Base-by-base conservation (phyloP, 1,140 invertebrate species). In the Pinna nobilis region DNA sequence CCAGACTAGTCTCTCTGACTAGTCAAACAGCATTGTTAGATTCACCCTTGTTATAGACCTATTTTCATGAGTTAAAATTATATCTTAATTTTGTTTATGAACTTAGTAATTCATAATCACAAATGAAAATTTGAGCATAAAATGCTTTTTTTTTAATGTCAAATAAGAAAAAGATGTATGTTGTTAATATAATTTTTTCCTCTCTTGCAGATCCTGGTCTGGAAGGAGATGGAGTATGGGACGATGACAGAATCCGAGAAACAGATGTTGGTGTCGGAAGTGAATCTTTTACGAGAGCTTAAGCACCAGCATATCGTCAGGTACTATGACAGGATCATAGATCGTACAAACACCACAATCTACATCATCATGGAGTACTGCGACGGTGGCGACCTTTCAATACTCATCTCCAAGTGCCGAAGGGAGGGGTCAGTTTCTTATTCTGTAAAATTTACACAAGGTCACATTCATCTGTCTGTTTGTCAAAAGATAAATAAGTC, bases 321-420 rank as follows among this genome's bases (percentile, higher is more conserved):
- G 18, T 89, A 89, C 70, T 82, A 87, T 74, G 88, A 89, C 74
- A 73, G 88, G n/a, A 88, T 89, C 49, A 87, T 89, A 35, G 88
- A 89, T 60, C 59, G 85, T 9, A 80, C 73, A 23, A 81, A 76
- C 7, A 82, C 85, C 4, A 83, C 77, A 13, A 84, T 89, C 6
- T 89, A 86, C 66, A 85, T 89, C 35, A 82, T 89, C 23, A 88
- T 89, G 87, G 88, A 89, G 63, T 89, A 85, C 60, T 89, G 88
- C 68, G 81, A 86, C 32, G 85, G 87, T 18, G 88, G 88, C 15
- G 88, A 89, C 66, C 72, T 89, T 1, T 74, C 83, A 35, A 78
- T 83, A 6, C 60, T 87, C 15, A 88, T 89, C 47, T 70, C 77
- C 15, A 74, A 66, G 11, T 77, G 76, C 49, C 82, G 82, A 61